Evolutionary conservation across 2,113 vertebrate genomes (phyloP), one percentile per base, ranked within the genome.

Genomic region (Guaruba guarouba): DNA sequence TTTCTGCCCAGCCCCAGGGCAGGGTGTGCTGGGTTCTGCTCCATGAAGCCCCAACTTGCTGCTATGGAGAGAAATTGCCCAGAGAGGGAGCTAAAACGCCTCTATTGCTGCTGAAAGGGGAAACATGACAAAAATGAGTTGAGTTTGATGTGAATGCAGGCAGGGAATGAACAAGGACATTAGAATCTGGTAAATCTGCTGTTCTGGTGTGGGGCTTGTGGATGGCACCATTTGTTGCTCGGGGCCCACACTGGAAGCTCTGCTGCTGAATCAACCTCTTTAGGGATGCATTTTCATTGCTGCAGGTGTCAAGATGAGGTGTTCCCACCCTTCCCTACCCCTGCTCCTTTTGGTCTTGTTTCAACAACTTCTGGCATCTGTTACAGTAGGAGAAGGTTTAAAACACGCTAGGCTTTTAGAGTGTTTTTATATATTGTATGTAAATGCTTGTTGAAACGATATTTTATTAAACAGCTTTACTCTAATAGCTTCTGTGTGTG

Each of bases 401-500:
- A 94, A 67, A 88, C 75, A 84, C 61, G 61, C 48, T 57, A 77
- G 18, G 78, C 80, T 95, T 96, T 90, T 86, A 69, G 83, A 90
- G 73, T 89, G 70, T 78, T 97, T 97, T 96, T 97, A 91, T 96
- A 97, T 94, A 93, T 75, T 76, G 33, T 95, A 93, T 94, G 90
- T 96, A 96, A 96, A 96, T 93, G 92, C 92, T 96, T 95, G 84
- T 95, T 97, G 95, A 93, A 91, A 92, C 96, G 92, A 64, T 93
- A 96, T 95, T 96, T 97, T 96, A 97, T 96, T 97, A 97, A 97
- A 97, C 57, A 17, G 52, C 89, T 97, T 97, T 97, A 87, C 94
- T 96, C 71, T 91, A 92, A 79, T 51, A 74, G 51, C 35, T 81
- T 91, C 49, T 75, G 0, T 43, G 63, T 68, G 29, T 73, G 71